These are phyloP conservation scores for Nebria brevicollis DNA, from an alignment of 2,888 invertebrate species.

Conservation along the genomic window DNA sequence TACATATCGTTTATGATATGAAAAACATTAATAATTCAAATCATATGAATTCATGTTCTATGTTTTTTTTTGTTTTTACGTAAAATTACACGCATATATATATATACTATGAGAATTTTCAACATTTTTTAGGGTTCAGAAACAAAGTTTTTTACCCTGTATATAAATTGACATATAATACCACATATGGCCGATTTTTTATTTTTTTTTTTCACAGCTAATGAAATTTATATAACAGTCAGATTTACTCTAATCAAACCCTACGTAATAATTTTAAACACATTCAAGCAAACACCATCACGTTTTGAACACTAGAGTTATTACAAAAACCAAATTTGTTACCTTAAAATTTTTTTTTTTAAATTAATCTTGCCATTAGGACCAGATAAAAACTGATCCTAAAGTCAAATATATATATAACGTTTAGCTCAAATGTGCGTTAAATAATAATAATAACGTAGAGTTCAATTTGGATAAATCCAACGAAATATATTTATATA, in stretches of 20 bases:
- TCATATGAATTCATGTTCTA: conserved; percentile 23
- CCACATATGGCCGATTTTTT: conserved; percentile 22
- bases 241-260: not conserved
- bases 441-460: not conserved
- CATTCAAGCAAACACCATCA: too few relatives aligned
- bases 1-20: conserved; percentile 11
- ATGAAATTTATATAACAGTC: not conserved
- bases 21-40: conserved; percentile 26
- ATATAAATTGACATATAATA: conserved; percentile 45
- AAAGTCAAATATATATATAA: conserved; percentile 3
- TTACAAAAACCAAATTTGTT: too few relatives aligned
- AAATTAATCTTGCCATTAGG: too few relatives aligned
- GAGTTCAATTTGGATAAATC: not conserved
- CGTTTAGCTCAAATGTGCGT: not conserved
- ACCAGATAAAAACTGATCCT: too few relatives aligned
- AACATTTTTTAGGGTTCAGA: conserved; percentile 38
- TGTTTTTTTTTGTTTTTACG: conserved; percentile 22
- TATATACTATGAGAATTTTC: conserved; percentile 28
- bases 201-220: conserved; percentile 31
- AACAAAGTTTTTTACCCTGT: conserved; percentile 38
- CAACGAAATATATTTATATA: conserved; percentile 5
- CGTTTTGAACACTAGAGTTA: too few relatives aligned
- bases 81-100: conserved; percentile 1
- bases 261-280: conserved; percentile 6
- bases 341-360: too few relatives aligned